Percentiles rank a stretch among this genome's conserved stretches.
These are phyloP conservation scores for Brachirus orientalis DNA, from an alignment of 2,113 vertebrate genomes.

Conservation along the genomic window DNA sequence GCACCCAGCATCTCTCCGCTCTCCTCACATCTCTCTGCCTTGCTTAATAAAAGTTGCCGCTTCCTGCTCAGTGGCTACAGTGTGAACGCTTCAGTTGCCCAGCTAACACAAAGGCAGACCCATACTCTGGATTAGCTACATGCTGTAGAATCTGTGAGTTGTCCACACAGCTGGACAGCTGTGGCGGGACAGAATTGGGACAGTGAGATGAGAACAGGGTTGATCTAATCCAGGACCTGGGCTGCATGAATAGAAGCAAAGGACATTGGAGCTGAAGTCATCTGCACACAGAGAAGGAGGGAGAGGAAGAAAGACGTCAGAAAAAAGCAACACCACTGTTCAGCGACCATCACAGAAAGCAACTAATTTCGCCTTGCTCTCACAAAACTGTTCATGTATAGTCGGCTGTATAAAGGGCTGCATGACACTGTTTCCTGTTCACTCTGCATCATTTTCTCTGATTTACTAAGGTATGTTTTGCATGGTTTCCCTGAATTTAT, in stretches of 20 bases:
- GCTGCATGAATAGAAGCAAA: conserved; percentile 80
- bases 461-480: conserved; percentile 83
- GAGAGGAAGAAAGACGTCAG: conserved; percentile 78
- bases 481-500: conserved; percentile 75
- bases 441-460: conserved; percentile 72
- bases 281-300: conserved; percentile 75
- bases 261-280: conserved; percentile 73
- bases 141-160: conserved; percentile 85
- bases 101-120: conserved; percentile 85
- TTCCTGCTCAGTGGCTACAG: conserved; percentile 73
- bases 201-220: conserved; percentile 62
- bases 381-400: conserved; percentile 62
- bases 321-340: conserved; percentile 72
- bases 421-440: conserved; percentile 65
- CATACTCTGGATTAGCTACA: conserved; percentile 81
- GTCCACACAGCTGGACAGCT: conserved; percentile 31
- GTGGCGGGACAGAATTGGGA: conserved; percentile 49
- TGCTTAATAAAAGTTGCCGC: conserved; percentile 82
- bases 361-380: conserved; percentile 70
- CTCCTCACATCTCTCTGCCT: conserved; percentile 60
- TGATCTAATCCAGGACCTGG: conserved; percentile 78
- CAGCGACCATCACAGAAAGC: conserved; percentile 68
- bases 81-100: conserved; percentile 80
- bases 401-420: conserved; percentile 47
- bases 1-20: conserved; percentile 60